Conservation (phyloP, 2,888 invertebrate species). For the Drosophila nigricruria region DNA sequence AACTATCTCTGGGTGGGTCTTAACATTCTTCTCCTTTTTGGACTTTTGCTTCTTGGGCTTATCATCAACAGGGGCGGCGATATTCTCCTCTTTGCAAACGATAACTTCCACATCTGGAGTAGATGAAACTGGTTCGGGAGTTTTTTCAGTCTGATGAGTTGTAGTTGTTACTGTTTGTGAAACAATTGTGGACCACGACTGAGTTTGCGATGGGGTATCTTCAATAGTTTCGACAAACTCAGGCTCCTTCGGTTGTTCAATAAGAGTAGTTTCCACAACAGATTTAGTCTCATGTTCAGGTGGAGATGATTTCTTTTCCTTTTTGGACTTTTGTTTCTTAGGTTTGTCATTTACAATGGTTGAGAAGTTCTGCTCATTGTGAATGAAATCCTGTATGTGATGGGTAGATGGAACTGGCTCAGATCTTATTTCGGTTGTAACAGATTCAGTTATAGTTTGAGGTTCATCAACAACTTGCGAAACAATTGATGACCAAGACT, state of each 20-base stretch:
- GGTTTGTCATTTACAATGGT: constrained; percentile 31
- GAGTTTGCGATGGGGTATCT: constrained; percentile 3
- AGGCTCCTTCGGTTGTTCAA: constrained; percentile 3
- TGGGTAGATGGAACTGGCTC: not conserved
- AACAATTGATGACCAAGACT: constrained; percentile 55
- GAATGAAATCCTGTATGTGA: constrained; percentile 45
- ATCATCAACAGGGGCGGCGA: constrained; percentile 15
- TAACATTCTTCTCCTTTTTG: constrained; percentile 43
- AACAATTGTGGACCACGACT: constrained; percentile 60
- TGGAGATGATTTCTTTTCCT: constrained; percentile 39
- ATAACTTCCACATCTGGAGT: constrained; percentile 14
- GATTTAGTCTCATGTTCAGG: constrained; percentile 1
- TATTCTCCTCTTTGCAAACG: constrained; percentile 18
- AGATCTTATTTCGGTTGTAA: not conserved
- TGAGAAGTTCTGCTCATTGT: constrained; percentile 48
- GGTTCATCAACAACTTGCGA: constrained; percentile 35
- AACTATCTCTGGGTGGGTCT: constrained; percentile 3
- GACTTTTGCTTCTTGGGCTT: constrained; percentile 40
- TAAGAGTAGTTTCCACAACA: not conserved
- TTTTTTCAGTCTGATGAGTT: constrained; percentile 4
- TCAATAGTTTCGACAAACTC: constrained; percentile 6
- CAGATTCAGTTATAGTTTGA: constrained; percentile 16
- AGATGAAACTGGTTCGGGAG: not conserved
- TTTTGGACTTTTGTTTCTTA: constrained; percentile 42
- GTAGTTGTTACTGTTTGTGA: constrained; percentile 24